Percentiles rank a stretch among this genome's conserved stretches.
Conservation (phyloP, 2,113 vertebrate species). For the Callocephalon fimbriatum region DNA sequence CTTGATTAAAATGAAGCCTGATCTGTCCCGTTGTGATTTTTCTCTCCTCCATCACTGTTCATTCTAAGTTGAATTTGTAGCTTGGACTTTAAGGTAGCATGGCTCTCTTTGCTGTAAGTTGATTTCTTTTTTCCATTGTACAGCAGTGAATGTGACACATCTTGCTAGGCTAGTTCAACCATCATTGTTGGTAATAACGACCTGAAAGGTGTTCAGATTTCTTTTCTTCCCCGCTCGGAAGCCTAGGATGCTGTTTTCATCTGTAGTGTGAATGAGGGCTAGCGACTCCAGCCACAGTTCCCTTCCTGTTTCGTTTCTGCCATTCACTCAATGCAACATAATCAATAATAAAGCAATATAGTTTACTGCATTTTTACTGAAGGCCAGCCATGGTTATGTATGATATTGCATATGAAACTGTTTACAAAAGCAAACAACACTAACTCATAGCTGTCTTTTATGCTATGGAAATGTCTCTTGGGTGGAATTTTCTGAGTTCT, state of each 20-base stretch:
- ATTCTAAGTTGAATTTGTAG: slow-evolving; percentile 87
- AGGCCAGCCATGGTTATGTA: slow-evolving; percentile 85
- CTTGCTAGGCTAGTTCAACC: slow-evolving; percentile 90
- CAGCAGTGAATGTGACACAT: slow-evolving; percentile 94
- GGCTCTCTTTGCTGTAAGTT: slow-evolving; percentile 89
- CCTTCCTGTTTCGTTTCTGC: slow-evolving; percentile 74
- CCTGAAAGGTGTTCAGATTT: slow-evolving; percentile 92
- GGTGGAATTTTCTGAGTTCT: slow-evolving; percentile 45
- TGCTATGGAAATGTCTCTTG: slow-evolving; percentile 71
- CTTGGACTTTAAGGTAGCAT: slow-evolving; percentile 99
- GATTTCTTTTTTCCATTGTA: slow-evolving; percentile 80
- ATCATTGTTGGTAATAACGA: slow-evolving; percentile 88
- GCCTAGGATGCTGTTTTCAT: slow-evolving; percentile 67
- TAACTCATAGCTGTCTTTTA: slow-evolving; percentile 80
- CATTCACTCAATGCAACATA: slow-evolving; percentile 78
- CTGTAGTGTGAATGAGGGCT: slow-evolving; percentile 80
- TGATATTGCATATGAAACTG: slow-evolving; percentile 84
- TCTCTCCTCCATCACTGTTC: slow-evolving; percentile 72
- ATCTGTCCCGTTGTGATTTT: slow-evolving; percentile 56
- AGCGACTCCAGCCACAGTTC: slow-evolving; percentile 76
- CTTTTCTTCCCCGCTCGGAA: slow-evolving; percentile 53
- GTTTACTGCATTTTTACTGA: slow-evolving; percentile 82
- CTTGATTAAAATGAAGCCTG: slow-evolving; percentile 77
- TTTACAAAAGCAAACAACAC: slow-evolving; percentile 83
- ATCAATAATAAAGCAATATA: slow-evolving; percentile 85